Evolutionary conservation across 2,113 vertebrate genomes (phyloP), one percentile per base, ranked within the genome.

Genomic region (Petrocephalus zakoni): DNA sequence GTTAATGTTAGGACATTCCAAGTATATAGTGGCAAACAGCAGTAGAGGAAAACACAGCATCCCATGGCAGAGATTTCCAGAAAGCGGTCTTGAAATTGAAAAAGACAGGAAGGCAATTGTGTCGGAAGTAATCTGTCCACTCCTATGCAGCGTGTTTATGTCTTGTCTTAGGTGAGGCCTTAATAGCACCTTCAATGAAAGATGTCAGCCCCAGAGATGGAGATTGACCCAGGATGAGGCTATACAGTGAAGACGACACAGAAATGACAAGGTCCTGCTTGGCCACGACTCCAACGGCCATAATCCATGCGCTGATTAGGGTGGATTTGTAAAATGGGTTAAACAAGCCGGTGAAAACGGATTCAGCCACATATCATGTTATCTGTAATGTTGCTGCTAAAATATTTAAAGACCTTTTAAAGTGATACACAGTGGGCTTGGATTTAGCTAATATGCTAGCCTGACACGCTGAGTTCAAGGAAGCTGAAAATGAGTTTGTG

Each of bases 401-500:
- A 53, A 34, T 53, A 55, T 25, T 25, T 34, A 34, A 56, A 86
- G 22, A 34, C 25, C 25, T 55, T 86, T 86, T 86, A 86, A 86
- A 85, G n/a, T 56, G 46, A n/a, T 22, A 49, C 81, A 83, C 81
- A 47, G 81, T 25, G 4, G 51, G 11, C 15, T 56, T 29, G 52
- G 29, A 86, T 86, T 55, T 37, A 56, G 84, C n/a, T 86, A 29
- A 55, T 86, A 86, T 55, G 22, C 51, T 55, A 47, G n/a, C 46
- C 82, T 85, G 82, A 85, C 15, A 25, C 52, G 46, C 82, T 86
- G 51, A 42, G 4, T 37, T 53, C 29, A 13, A 11, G 17, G 84
- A 15, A 55, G 84, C 84, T 56, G 81, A 86, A 86, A 86, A 86
- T 85, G 84, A 85, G 52, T 86, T 86, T 53, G 52, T 86, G 52